These are phyloP conservation scores for Dasysyrphus tricinctus DNA, from an alignment of 2,888 invertebrate genomes.

Conservation along the genomic window DNA sequence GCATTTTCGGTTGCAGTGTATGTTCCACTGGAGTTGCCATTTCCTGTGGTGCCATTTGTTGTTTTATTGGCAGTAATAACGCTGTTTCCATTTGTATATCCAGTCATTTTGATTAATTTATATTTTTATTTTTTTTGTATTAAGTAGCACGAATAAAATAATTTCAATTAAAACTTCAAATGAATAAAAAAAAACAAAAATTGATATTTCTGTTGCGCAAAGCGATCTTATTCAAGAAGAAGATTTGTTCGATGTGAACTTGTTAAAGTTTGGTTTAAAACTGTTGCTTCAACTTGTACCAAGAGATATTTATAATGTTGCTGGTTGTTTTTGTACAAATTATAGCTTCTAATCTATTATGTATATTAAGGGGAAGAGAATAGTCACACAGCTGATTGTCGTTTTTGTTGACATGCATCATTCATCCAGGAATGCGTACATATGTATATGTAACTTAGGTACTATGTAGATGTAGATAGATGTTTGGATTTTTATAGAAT, in stretches of 20 bases:
- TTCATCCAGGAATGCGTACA: background rate
- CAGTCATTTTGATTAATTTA: constrained; percentile 77
- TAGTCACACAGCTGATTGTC: constrained; percentile 64
- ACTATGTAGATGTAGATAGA: background rate
- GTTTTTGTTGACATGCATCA: constrained; percentile 61
- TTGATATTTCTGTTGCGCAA: constrained; percentile 25
- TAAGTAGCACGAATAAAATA: constrained; percentile 8
- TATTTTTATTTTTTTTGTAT: constrained; percentile 42
- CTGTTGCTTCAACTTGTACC: constrained; percentile 73
- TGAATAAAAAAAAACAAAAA: background rate
- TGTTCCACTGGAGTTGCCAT: constrained; percentile 76
- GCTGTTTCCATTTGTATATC: constrained; percentile 76
- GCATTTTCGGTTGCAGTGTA: constrained; percentile 78
- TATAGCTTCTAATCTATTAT: constrained; percentile 52
- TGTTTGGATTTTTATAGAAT: constrained; percentile 42
- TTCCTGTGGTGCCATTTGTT: constrained; percentile 74
- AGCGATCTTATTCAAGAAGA: constrained; percentile 11
- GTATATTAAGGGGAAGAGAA: constrained; percentile 35
- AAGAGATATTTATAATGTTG: constrained; percentile 71
- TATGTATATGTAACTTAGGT: background rate
- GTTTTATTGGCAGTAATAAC: constrained; percentile 72
- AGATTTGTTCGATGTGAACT: constrained; percentile 52
- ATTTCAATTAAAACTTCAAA: constrained; percentile 8
- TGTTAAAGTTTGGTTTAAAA: constrained; percentile 55
- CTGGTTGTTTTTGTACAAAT: constrained; percentile 39